A percentile compares a stretch with the other conserved stretches of the same genome.
phyloP scores from a whole-genome alignment of 2,797 vertebrate genomes.

The Cichlasoma orientale region DNA sequence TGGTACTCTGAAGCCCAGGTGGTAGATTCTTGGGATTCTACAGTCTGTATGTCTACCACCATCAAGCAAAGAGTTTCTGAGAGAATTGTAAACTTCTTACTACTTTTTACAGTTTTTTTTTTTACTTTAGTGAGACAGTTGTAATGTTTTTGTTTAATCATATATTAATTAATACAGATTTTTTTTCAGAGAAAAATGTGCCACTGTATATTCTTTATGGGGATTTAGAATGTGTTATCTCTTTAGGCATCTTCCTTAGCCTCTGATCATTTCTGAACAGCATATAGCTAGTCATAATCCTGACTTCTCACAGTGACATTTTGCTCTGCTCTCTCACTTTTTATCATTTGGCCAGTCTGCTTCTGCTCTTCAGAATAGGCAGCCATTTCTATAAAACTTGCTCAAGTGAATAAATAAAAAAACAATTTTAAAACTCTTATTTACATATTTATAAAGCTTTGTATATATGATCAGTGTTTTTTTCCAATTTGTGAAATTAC shows the following conservation, averaged over 20 bases:
- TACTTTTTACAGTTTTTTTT: neutral
- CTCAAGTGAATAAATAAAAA: neutral
- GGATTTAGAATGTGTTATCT: slow-evolving; percentile 13
- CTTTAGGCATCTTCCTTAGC: slow-evolving; percentile 18
- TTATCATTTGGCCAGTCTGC: slow-evolving; percentile 19
- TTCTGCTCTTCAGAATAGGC: neutral
- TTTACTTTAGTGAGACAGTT: neutral
- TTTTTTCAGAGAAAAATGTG: neutral
- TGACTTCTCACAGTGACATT: slow-evolving; percentile 38
- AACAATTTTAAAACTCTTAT: neutral
- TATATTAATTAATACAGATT: neutral
- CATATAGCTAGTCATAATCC: slow-evolving; percentile 59
- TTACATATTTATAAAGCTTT: neutral
- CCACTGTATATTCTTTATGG: neutral
- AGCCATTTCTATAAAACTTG: neutral
- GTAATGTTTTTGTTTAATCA: neutral
- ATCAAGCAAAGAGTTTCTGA: slow-evolving; percentile 9
- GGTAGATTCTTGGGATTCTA: slow-evolving; percentile 66
- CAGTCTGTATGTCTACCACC: slow-evolving; percentile 11
- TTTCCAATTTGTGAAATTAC: neutral
- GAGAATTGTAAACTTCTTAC: neutral
- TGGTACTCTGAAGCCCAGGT: slow-evolving; percentile 50
- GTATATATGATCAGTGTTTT: no score
- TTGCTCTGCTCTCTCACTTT: slow-evolving; percentile 14
- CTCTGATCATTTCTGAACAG: slow-evolving; percentile 29